These are phyloP conservation scores for Suricata suricatta DNA, from an alignment of 2,113 vertebrate genomes.

Conservation along the genomic window DNA sequence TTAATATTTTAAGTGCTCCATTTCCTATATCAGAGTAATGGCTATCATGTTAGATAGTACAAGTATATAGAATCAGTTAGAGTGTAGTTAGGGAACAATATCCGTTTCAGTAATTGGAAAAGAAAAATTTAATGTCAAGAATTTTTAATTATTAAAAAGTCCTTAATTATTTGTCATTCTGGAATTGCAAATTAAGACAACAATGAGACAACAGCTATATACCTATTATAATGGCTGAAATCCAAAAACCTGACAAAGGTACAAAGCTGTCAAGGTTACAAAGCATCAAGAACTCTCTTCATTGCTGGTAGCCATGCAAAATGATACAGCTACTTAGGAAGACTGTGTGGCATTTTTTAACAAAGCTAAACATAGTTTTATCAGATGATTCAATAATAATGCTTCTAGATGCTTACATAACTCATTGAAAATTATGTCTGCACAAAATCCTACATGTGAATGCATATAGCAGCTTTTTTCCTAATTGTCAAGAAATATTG, in stretches of 20 bases:
- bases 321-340: background rate
- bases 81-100: background rate
- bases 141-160: background rate
- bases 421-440: background rate
- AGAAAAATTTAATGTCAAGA: background rate
- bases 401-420: background rate
- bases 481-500: background rate
- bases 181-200: background rate
- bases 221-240: background rate
- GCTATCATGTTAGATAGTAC: background rate
- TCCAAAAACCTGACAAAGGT: background rate
- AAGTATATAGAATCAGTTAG: background rate
- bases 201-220: background rate
- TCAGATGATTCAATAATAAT: background rate
- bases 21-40: background rate
- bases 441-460: background rate
- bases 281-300: background rate
- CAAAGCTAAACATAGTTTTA: slow-evolving; percentile 6
- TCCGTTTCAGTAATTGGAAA: background rate
- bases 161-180: background rate
- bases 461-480: background rate
- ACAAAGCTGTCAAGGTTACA: background rate
- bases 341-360: background rate
- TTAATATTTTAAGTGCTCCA: background rate
- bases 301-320: background rate